Conservation (phyloP, 2,797 vertebrate species). For the Manis javanica region DNA sequence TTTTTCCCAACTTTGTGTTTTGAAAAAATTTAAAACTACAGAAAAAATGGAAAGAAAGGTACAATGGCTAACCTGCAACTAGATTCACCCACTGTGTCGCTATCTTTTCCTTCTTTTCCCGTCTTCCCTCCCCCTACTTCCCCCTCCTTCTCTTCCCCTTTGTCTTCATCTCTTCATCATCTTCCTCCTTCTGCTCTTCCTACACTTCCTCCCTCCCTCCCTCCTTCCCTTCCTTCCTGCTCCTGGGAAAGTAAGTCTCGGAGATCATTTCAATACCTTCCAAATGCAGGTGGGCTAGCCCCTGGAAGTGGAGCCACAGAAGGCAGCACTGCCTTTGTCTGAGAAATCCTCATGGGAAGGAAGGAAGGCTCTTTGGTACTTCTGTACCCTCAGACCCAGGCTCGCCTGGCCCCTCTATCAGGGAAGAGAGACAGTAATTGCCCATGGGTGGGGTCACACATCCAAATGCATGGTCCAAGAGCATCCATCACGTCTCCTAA, state of each 20-base stretch:
- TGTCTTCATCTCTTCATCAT: accelerated
- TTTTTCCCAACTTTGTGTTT: background rate
- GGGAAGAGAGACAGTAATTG: background rate
- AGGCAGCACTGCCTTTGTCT: background rate
- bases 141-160: background rate
- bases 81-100: accelerated
- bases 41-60: background rate
- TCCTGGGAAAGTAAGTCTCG: background rate
- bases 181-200: background rate
- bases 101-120: background rate
- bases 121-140: too few species aligned
- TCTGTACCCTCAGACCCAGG: background rate
- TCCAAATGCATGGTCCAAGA: background rate
- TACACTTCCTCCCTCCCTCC: background rate
- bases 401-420: background rate
- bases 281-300: background rate
- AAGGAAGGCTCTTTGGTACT: background rate
- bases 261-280: background rate
- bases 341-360: background rate
- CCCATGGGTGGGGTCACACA: background rate
- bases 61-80: too few species aligned
- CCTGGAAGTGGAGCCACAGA: background rate
- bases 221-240: background rate
- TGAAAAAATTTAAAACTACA: background rate
- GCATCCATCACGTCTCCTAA: too few species aligned